Conservation (phyloP, 2,888 invertebrate genomes). For the Coelogynopora nodosa region DNA sequence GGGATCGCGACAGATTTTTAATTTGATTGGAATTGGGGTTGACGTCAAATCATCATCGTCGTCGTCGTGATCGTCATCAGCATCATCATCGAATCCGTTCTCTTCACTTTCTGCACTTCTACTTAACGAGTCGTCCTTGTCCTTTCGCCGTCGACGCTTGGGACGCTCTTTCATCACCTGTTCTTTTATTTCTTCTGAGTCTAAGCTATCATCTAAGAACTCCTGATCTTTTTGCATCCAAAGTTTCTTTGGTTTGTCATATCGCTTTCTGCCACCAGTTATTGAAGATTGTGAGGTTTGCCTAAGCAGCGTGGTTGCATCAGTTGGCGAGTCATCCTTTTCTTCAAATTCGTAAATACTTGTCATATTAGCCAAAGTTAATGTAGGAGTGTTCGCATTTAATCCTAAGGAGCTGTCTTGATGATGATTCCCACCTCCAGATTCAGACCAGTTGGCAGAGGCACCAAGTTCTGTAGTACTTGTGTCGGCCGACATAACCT, state of each 20-base stretch:
- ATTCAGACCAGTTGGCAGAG: not conserved
- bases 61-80: not conserved
- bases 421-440: not conserved
- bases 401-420: not conserved
- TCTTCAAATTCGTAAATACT: constrained; percentile 12
- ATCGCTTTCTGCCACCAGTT: not conserved
- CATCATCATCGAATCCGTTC: not conserved
- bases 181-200: not conserved
- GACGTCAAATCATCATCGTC: not conserved
- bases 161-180: not conserved
- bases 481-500: constrained; percentile 4
- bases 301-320: not conserved
- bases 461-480: not conserved
- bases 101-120: not conserved
- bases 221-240: constrained; percentile 2
- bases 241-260: not conserved
- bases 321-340: not conserved
- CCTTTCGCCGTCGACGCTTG: not conserved
- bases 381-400: not conserved
- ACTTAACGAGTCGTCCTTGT: not conserved
- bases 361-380: not conserved
- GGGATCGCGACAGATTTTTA: not conserved
- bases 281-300: not conserved
- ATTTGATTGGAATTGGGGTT: not conserved
- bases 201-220: not conserved